phyloP scores from a whole-genome alignment of 1,140 invertebrate genomes.

The Nymphalis io region DNA sequence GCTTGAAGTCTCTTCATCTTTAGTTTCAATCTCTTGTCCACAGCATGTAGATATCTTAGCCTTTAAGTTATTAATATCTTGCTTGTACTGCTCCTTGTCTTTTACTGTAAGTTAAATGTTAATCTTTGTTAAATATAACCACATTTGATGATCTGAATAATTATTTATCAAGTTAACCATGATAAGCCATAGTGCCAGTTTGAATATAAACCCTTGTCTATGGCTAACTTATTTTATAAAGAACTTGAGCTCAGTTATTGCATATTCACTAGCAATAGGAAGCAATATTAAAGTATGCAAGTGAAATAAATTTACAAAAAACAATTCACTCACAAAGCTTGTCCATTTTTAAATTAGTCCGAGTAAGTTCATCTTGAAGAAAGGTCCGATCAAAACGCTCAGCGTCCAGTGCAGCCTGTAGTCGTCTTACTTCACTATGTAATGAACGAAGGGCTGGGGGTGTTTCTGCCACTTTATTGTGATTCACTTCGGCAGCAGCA shows the following conservation, averaged over 20 bases:
- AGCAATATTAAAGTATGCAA: too few relatives aligned
- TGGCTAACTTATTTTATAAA: too few relatives aligned
- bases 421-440: slow-evolving; percentile 63
- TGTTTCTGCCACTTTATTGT: slow-evolving; percentile 53
- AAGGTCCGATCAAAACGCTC: slow-evolving; percentile 71
- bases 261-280: too few relatives aligned
- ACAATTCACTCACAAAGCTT: slow-evolving; percentile 53
- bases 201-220: too few relatives aligned
- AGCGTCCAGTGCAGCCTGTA: slow-evolving; percentile 69
- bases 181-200: too few relatives aligned
- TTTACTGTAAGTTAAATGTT: slow-evolving; percentile 51
- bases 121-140: too few relatives aligned
- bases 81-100: slow-evolving; percentile 70
- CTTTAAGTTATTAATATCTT: slow-evolving; percentile 65
- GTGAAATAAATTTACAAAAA: too few relatives aligned
- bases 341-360: slow-evolving; percentile 62
- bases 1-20: slow-evolving; percentile 34
- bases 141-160: neutral
- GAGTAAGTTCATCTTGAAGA: slow-evolving; percentile 66
- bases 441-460: slow-evolving; percentile 66
- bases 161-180: neutral
- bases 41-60: slow-evolving; percentile 62
- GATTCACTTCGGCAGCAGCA: slow-evolving; percentile 28
- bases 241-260: too few relatives aligned
- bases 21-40: slow-evolving; percentile 48